Base-by-base conservation (phyloP, 2,797 vertebrate species). In the Coilia nasus region DNA sequence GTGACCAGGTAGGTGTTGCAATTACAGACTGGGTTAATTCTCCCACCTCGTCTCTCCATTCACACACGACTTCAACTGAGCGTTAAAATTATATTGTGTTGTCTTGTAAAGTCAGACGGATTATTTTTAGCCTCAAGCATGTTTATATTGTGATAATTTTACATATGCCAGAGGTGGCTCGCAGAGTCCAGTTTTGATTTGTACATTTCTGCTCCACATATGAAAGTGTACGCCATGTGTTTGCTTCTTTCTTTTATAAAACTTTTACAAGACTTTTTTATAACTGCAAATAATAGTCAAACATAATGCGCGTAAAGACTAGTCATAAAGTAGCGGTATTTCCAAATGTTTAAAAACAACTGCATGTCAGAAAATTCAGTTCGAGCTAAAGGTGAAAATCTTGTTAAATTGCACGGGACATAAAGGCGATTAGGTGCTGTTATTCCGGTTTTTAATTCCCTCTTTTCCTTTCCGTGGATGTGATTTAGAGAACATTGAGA, bases 381-480 rank as follows among this genome's bases (percentile, higher is more conserved):
- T 54, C 9, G 23, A 56, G 35, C 19, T 35, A 12, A 54, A 44
- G 35, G 14, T 84, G 82, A 57, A 85, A 85, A 83, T 83, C 78
- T 83, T 83, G 82, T 85, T 85, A 75, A 84, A 81, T 87, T 85
- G 78, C 83, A 83, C 81, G 41, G 62, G 75, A 50, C 31, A 46
- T 82, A 84, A 86, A 86, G 56, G 23, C 80, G 85, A 83, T 87
- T 71, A 86, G 14, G 28, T 75, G 81, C 59, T 17, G 35, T 83
- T 85, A 87, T 81, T 81, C 81, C 11, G 57, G 62, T 71, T 85
- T 87, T 82, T 87, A 83, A 85, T 50, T 85, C 60, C 54, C 25
- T 81, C 83, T 60, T 86, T 47, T 35, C 19, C 28, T 23, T 83
- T 31, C 44, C 14, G 81, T 71, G 75, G 41, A 81, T 47, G 28